Base-by-base conservation (phyloP, 2,113 vertebrate genomes). In the Pseudorectes ferrugineus region DNA sequence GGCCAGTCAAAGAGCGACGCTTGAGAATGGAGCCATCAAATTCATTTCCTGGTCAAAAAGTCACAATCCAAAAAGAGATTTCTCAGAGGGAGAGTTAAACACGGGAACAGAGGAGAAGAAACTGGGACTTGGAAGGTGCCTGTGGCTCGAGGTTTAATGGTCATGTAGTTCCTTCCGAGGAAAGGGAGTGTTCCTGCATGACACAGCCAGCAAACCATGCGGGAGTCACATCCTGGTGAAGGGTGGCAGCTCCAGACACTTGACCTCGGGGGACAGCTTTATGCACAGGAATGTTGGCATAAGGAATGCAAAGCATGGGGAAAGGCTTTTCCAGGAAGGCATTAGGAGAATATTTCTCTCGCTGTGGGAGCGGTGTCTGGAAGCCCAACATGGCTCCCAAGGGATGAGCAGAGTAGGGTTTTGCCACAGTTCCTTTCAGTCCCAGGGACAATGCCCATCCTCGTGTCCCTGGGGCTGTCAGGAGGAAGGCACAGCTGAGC, bases 161-260 rank as follows among this genome's bases (percentile, higher is more conserved):
- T 21, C 75, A 7, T 84, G 52, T 3, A 86, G 85, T 88, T 90
- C 75, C 79, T 93, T 21, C 75, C 2, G 43, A 93, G 88, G 82
- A 93, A 95, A 92, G 90, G 96, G 77, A 96, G 95, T 36, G 92
- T 88, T 96, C 83, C 74, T 58, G 62, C 49, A 74, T 95, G 94
- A 95, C 95, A 93, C 52, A 94, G 72, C 12, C 92, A 88, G 68
- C 72, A 83, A 96, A 94, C 77, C 92, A 97, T 25, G 79, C 45
- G 0, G 29, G 85, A 94, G 93, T 96, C 95, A 95, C 90, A 86
- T 96, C 96, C 94, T 95, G 89, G 72, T 49, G 6, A n/a, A 88
- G 71, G 67, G 74, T 21, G 79, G 85, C 74, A 80, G 81, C 79
- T 70, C 88, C 72, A 58, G 49, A 62, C 31, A n/a, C 62, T 10